Percentiles rank a stretch among this genome's conserved stretches.
These are phyloP conservation scores for Troides aeacus DNA, from an alignment of 2,888 invertebrate species.

Conservation along the genomic window DNA sequence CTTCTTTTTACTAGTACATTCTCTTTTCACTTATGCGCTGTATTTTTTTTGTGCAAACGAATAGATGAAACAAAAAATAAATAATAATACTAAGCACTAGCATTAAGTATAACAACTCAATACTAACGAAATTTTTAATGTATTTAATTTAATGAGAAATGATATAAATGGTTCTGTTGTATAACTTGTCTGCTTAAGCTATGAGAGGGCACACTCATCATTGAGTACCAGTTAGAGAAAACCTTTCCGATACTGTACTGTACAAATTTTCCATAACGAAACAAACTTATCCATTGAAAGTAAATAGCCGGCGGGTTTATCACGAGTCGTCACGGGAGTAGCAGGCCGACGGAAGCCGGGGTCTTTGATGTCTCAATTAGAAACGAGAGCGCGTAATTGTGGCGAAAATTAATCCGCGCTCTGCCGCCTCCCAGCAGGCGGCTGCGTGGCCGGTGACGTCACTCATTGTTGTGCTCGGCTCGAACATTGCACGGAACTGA, in stretches of 20 bases:
- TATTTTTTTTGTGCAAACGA: too few species aligned
- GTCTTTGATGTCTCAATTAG: constrained; percentile 78
- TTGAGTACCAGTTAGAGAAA: too few species aligned
- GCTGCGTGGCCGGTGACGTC: constrained; percentile 13
- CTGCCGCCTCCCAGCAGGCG: constrained; percentile 37
- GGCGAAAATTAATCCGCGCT: constrained; percentile 74
- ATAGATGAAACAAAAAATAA: background rate
- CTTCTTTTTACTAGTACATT: too few species aligned
- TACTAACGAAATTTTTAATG: too few species aligned
- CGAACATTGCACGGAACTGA: background rate
- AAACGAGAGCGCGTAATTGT: constrained; percentile 76
- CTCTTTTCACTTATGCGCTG: too few species aligned
- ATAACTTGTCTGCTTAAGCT: too few species aligned
- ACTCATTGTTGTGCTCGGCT: constrained; percentile 6
- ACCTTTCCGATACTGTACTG: too few species aligned
- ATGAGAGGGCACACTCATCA: too few species aligned
- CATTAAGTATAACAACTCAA: too few species aligned
- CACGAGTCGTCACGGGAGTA: constrained; percentile 42
- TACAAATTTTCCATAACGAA: background rate
- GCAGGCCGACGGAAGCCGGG: constrained; percentile 53
- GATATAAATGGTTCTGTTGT: too few species aligned
- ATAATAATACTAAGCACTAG: too few species aligned
- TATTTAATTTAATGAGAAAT: too few species aligned
- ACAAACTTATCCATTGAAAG: background rate
- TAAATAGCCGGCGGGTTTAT: constrained; percentile 34